Evolutionary conservation across 2,888 invertebrate genomes (phyloP).

Genomic region (Pristionchus mayeri): DNA sequence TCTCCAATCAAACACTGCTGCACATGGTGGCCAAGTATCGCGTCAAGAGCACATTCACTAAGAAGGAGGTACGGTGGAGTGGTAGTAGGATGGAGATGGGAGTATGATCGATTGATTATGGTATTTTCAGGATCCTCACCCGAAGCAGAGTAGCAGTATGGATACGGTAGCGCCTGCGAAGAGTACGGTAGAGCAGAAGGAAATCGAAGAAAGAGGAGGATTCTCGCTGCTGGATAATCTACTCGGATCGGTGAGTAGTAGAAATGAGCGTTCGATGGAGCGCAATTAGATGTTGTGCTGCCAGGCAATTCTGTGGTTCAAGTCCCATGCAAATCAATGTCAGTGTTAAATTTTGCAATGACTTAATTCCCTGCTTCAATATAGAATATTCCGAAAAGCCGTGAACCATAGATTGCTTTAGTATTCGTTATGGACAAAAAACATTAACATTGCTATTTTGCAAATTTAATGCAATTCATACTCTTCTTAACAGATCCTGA

Average conservation of each 20-base stretch:
- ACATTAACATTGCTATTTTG: no score
- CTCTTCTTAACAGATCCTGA: no score
- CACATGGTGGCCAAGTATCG: conserved; percentile 37
- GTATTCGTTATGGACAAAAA: no score
- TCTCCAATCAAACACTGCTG: neutral
- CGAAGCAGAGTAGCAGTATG: neutral
- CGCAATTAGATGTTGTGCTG: no score
- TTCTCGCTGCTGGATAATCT: neutral
- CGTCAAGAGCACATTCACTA: neutral
- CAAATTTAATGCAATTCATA: no score
- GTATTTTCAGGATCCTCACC: neutral
- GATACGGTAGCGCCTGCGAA: neutral
- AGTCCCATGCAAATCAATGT: no score
- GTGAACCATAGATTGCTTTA: no score
- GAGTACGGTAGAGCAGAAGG: no score
- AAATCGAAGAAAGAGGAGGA: neutral
- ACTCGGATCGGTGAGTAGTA: neutral
- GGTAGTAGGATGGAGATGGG: neutral
- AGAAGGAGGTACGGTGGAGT: neutral
- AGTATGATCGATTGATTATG: neutral
- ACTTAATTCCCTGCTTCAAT: neutral
- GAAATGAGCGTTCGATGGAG: no score
- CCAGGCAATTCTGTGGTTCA: no score
- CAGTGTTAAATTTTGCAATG: neutral
- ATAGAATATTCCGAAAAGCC: no score